A percentile compares a stretch with the other conserved stretches of the same genome.
Evolutionary conservation across 2,888 invertebrate species (phyloP).

Genomic region (Silvanus unidentatus): DNA sequence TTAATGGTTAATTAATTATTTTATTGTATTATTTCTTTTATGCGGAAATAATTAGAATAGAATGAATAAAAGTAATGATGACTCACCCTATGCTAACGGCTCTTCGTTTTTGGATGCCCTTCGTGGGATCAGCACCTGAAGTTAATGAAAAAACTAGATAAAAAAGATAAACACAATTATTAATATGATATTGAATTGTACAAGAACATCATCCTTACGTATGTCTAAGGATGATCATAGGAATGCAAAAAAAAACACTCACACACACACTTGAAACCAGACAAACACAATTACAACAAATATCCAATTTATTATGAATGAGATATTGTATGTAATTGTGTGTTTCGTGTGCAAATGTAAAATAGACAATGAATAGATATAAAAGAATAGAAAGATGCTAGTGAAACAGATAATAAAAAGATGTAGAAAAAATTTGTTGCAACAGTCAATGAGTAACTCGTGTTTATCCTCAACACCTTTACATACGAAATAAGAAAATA

Average conservation of each 20-base stretch:
- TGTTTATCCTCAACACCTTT: neutral
- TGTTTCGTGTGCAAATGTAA: too few species aligned
- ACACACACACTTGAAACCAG: too few species aligned
- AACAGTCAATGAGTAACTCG: conserved; percentile 1
- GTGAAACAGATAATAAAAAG: neutral
- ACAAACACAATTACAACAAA: too few species aligned
- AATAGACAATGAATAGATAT: too few species aligned
- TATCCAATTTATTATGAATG: too few species aligned
- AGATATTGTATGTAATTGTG: too few species aligned
- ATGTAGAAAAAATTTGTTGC: neutral
- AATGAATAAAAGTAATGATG: conserved; percentile 6
- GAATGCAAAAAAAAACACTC: too few species aligned
- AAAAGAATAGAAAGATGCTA: too few species aligned
- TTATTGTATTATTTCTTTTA: too few species aligned
- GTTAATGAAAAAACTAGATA: conserved; percentile 17
- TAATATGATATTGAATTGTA: neutral
- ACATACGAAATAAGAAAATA: conserved; percentile 12
- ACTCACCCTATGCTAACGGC: conserved; percentile 77
- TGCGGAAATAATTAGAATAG: neutral
- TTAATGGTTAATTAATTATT: too few species aligned
- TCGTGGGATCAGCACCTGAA: conserved; percentile 73
- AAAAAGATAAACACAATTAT: conserved; percentile 2
- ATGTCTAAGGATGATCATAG: too few species aligned
- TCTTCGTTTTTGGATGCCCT: conserved; percentile 74
- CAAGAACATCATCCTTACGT: too few species aligned